Percentiles rank a stretch among this genome's conserved stretches.
These are phyloP conservation scores for Brachionus plicatilis DNA, from an alignment of 1,140 invertebrate genomes.

Conservation along the genomic window DNA sequence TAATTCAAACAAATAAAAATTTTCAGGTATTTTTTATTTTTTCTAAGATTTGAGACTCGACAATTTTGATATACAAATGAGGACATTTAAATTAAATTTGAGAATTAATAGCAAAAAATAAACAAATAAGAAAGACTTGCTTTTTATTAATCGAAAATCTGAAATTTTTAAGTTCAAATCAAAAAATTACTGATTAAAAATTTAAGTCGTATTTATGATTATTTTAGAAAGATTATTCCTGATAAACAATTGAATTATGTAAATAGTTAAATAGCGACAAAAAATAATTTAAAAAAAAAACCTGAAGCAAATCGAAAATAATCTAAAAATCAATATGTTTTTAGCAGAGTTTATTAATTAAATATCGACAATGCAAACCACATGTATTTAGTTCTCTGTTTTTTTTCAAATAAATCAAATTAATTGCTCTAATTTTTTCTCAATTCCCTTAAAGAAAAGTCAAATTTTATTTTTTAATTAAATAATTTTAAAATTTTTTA, in stretches of 20 bases:
- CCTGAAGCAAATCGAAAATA: neutral
- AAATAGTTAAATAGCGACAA: neutral
- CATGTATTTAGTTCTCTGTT: neutral
- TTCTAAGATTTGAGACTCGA: no score
- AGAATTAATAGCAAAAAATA: no score
- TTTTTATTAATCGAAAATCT: no score
- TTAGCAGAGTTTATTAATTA: neutral
- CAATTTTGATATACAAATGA: no score
- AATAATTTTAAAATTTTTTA: neutral
- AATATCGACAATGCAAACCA: neutral
- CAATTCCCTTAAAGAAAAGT: neutral
- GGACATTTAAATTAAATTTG: no score
- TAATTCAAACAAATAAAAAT: neutral
- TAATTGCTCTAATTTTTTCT: neutral
- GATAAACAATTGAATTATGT: neutral
- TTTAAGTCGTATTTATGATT: neutral
- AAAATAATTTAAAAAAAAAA: no score
- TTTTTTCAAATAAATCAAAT: neutral
- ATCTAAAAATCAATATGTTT: neutral
- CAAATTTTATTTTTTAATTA: neutral
- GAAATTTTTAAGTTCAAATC: neutral
- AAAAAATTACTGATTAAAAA: neutral
- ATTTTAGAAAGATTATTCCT: neutral
- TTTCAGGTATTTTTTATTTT: neutral
- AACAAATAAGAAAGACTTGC: neutral